Conservation (phyloP, 2,888 invertebrate genomes). For the Tipula helvola region DNA sequence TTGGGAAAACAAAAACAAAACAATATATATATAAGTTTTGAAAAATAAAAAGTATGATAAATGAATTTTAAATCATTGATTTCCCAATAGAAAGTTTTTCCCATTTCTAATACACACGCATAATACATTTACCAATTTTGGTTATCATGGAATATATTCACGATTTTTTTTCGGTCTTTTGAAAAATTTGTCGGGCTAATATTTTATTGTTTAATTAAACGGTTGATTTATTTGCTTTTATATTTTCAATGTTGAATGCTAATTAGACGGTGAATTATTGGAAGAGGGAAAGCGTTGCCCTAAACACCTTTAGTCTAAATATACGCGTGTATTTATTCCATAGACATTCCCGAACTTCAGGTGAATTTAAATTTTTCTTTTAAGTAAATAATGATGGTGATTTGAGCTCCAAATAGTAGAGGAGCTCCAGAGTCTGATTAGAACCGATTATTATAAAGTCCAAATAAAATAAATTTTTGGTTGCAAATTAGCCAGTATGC, state of each 20-base stretch:
- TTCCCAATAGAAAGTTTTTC: background rate
- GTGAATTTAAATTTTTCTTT: background rate
- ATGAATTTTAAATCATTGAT: background rate
- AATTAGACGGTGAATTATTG: background rate
- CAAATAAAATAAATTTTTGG: too few relatives aligned
- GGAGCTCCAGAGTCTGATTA: background rate
- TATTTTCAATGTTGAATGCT: background rate
- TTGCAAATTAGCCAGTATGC: too few relatives aligned
- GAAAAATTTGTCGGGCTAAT: background rate
- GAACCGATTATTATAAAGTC: background rate
- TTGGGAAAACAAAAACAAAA: background rate
- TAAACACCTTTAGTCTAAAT: background rate
- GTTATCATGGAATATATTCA: background rate
- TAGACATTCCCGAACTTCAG: background rate
- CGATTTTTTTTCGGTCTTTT: background rate
- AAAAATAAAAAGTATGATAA: background rate
- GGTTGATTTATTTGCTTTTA: background rate
- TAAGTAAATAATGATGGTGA: background rate
- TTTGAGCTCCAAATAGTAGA: background rate
- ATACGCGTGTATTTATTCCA: background rate
- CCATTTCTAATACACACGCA: background rate
- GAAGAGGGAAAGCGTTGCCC: background rate
- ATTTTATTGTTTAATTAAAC: conserved; percentile 4
- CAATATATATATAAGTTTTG: background rate
- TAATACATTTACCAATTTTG: background rate